Evolutionary conservation across 2,113 vertebrate genomes (phyloP), one percentile per base, ranked within the genome.

Genomic region (Rhinolophus sinicus): DNA sequence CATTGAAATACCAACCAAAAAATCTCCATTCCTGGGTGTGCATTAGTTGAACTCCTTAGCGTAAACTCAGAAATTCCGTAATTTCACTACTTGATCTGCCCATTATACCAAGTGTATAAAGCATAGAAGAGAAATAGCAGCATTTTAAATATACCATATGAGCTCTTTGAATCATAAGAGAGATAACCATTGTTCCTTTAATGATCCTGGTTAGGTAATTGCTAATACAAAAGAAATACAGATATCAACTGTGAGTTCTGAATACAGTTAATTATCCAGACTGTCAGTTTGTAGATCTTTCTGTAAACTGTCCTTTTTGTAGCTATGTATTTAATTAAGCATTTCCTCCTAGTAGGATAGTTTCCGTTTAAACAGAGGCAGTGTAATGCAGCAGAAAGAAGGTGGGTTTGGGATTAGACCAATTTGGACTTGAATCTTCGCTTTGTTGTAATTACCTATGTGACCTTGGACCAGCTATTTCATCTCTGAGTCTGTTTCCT

Each of bases 21-120:
- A 21, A 62, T 2, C 2, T 44, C 52, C 38, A 38, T 91, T 90
- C 52, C 60, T 77, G 19, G 65, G 6, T 96, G 38, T 56, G 15
- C 88, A 60, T 91, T 88, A 77, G 28, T 65, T 90, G 94, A 97
- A 98, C 95, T 97, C 92, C 86, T 98, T 97, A 93, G 90, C 82
- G 70, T 93, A 95, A 98, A 86, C 64, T 93, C 81, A 96, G 81
- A 92, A 95, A 97, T 94, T 87, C 60, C 97, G 62, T 95, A 93
- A 47, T 98, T 94, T 88, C 97, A 54, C 75, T 95, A 0, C 5
- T 95, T 95, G 93, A 93, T 96, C 95, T 98, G 73, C 77, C 94
- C 94, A 65, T 97, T 97, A 58, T 67, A 28, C 35, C 40, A 96
- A 75, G 24, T 98, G 60, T 78, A 84, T 96, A 1, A 33, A 82